Evolutionary conservation across 2,888 invertebrate genomes (phyloP).

Genomic region (Apamea monoglypha): DNA sequence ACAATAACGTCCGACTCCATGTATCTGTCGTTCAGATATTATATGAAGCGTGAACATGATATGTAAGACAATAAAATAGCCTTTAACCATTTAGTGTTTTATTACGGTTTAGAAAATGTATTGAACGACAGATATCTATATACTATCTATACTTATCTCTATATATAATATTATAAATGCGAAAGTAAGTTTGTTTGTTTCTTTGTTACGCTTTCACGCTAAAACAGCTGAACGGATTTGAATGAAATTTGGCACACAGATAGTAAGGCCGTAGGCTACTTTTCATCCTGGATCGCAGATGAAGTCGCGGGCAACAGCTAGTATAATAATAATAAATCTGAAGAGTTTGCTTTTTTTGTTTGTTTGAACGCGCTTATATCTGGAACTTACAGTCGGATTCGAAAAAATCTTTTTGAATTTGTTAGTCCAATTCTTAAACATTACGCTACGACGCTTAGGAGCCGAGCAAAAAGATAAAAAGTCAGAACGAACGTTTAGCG

Average conservation of each 20-base stretch:
- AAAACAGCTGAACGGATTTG: too few species aligned
- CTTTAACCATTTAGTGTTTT: conserved; percentile 18
- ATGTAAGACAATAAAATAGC: conserved; percentile 22
- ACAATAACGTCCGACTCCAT: conserved; percentile 20
- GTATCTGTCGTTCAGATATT: conserved; percentile 36
- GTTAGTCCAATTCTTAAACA: background rate
- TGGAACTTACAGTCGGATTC: background rate
- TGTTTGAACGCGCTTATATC: background rate
- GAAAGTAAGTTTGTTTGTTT: too few species aligned
- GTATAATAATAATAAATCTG: background rate
- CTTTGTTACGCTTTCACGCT: too few species aligned
- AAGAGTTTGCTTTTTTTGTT: background rate
- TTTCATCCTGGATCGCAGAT: too few species aligned
- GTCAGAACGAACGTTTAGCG: too few species aligned
- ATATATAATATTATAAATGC: too few species aligned
- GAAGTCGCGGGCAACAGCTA: too few species aligned
- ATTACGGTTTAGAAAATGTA: background rate
- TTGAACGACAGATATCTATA: background rate
- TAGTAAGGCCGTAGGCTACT: too few species aligned
- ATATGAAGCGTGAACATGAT: conserved; percentile 43
- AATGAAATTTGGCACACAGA: too few species aligned
- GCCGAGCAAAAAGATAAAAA: too few species aligned
- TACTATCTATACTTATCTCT: background rate
- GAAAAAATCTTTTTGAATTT: background rate
- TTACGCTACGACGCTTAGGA: too few species aligned